These are phyloP conservation scores for Macroteleia sp. DNA, from an alignment of 2,888 invertebrate genomes.

Conservation along the genomic window DNA sequence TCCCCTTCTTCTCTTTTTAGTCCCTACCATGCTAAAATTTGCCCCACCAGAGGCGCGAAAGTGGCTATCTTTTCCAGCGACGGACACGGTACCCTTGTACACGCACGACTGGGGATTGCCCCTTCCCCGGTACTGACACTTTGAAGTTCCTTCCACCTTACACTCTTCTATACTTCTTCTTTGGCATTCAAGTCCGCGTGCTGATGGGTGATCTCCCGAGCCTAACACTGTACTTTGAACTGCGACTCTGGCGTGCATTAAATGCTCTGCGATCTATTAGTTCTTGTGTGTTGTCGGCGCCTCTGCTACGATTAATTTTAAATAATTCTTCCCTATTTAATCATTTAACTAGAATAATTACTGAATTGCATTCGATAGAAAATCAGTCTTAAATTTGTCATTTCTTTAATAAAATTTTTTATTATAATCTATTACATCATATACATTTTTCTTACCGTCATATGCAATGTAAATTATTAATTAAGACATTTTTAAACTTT, in stretches of 20 bases:
- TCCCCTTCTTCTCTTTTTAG: constrained; percentile 73
- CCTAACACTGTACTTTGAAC: constrained; percentile 49
- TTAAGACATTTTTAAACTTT: too few relatives aligned
- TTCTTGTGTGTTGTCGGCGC: constrained; percentile 41
- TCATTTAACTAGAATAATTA: constrained; percentile 16
- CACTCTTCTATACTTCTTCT: constrained; percentile 57
- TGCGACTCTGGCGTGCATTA: constrained; percentile 41
- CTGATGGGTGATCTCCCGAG: constrained; percentile 54
- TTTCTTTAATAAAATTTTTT: too few relatives aligned
- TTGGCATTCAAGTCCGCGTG: constrained; percentile 58
- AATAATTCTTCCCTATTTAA: constrained; percentile 13
- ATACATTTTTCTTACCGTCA: too few relatives aligned
- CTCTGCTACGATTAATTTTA: constrained; percentile 22
- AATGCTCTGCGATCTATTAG: constrained; percentile 53
- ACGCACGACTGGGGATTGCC: constrained; percentile 68
- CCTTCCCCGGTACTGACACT: constrained; percentile 69
- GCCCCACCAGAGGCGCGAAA: constrained; percentile 71
- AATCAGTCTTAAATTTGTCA: too few relatives aligned
- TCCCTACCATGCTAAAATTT: constrained; percentile 69
- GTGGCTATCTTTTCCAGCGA: constrained; percentile 79
- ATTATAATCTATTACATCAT: too few relatives aligned
- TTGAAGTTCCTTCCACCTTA: constrained; percentile 67
- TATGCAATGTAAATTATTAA: too few relatives aligned
- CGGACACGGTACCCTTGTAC: constrained; percentile 69
- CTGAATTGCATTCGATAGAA: too few relatives aligned